These are phyloP conservation scores for Drosophila funebris DNA, from an alignment of 1,140 invertebrate species.

Conservation along the genomic window DNA sequence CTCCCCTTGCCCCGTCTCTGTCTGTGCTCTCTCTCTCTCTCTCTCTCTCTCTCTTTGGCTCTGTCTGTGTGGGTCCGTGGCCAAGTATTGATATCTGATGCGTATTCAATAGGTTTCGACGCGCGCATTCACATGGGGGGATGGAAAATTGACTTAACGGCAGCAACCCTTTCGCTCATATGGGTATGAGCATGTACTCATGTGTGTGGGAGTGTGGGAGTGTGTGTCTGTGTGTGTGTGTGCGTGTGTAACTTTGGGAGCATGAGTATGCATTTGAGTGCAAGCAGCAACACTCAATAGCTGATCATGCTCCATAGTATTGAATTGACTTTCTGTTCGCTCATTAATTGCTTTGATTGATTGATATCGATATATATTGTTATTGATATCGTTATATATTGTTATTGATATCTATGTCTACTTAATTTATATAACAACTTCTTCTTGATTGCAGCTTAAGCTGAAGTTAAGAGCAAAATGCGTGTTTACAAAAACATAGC, in stretches of 20 bases:
- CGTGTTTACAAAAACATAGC: background rate
- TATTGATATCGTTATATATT: too few relatives aligned
- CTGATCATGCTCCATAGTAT: too few relatives aligned
- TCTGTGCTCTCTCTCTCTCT: background rate
- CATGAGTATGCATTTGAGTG: background rate
- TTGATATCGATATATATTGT: too few relatives aligned
- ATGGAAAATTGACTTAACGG: constrained; percentile 45
- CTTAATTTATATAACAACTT: too few relatives aligned
- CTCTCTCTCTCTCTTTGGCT: constrained; percentile 2
- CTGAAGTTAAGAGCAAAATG: too few relatives aligned
- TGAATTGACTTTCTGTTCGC: too few relatives aligned
- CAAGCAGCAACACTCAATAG: background rate
- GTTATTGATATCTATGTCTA: too few relatives aligned
- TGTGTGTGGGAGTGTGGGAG: background rate
- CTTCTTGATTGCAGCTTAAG: background rate
- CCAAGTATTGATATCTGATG: constrained; percentile 81
- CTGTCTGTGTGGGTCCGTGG: constrained; percentile 23
- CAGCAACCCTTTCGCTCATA: constrained; percentile 61
- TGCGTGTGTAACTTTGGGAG: background rate
- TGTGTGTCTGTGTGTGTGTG: background rate
- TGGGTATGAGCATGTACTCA: constrained; percentile 1
- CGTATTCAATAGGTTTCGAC: constrained; percentile 78
- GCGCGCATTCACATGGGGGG: constrained; percentile 63
- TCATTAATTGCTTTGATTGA: too few relatives aligned
- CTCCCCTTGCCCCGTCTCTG: background rate